Evolutionary conservation across 1,140 invertebrate species (phyloP).

Genomic region (Oryzaephilus surinamensis): DNA sequence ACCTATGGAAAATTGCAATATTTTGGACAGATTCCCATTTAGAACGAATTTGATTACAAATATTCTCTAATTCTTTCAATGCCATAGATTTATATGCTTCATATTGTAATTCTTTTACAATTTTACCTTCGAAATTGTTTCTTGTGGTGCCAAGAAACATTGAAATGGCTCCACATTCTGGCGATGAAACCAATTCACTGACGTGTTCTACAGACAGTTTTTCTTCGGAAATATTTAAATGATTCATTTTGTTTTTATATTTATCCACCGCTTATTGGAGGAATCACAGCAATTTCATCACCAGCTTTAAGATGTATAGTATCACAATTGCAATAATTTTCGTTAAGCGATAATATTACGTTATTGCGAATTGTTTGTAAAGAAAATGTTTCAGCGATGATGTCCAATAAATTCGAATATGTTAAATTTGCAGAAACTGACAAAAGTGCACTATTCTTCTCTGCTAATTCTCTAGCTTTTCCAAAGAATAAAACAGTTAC

Average conservation of each 20-base stretch:
- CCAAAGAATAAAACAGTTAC: conserved; percentile 78
- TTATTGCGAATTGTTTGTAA: conserved; percentile 57
- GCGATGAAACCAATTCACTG: conserved; percentile 52
- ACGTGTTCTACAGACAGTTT: conserved; percentile 60
- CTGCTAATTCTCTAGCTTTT: conserved; percentile 69
- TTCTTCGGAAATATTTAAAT: conserved; percentile 55
- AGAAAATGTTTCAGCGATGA: conserved; percentile 53
- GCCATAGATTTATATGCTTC: conserved; percentile 93
- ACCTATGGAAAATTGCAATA: conserved; percentile 73
- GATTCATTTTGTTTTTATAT: conserved; percentile 42
- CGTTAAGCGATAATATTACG: conserved; percentile 70
- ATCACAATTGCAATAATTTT: conserved; percentile 54
- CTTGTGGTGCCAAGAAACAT: conserved; percentile 87
- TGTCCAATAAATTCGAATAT: conserved; percentile 44
- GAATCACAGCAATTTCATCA: conserved; percentile 77
- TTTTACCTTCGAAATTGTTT: conserved; percentile 79
- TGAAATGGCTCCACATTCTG: conserved; percentile 77
- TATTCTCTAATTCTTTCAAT: conserved; percentile 65
- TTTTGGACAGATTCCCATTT: conserved; percentile 64
- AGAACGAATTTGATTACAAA: conserved; percentile 59
- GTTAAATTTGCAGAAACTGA: conserved; percentile 40
- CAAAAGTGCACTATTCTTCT: conserved; percentile 44
- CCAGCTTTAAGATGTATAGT: conserved; percentile 43
- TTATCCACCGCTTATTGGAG: conserved; percentile 77
- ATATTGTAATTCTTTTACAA: conserved; percentile 75